Conservation (phyloP, 2,888 invertebrate genomes). For the Eupithecia inturbata region DNA sequence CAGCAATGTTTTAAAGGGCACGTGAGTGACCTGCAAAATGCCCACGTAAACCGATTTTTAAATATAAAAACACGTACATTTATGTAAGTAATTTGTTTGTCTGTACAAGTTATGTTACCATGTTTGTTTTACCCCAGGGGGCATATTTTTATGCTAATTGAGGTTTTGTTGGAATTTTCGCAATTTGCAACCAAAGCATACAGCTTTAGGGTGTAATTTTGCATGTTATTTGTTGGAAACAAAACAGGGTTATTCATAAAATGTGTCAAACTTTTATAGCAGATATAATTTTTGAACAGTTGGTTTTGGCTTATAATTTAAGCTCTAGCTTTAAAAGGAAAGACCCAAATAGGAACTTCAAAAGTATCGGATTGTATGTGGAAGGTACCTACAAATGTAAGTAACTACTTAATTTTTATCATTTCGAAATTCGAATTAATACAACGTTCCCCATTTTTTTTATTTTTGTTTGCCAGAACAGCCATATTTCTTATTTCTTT, state of each 20-base stretch:
- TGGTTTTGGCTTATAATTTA: neutral
- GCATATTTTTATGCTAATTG: conserved; percentile 25
- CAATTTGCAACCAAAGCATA: neutral
- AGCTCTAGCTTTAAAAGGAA: neutral
- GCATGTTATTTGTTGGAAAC: neutral
- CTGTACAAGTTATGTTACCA: conserved; percentile 12
- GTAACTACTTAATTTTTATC: neutral
- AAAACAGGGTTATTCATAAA: conserved; percentile 9
- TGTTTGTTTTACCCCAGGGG: conserved; percentile 22
- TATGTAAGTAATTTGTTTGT: conserved; percentile 14
- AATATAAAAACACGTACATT: neutral
- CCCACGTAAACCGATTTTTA: neutral
- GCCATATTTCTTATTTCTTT: neutral
- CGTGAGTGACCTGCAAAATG: no score
- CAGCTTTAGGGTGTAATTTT: conserved; percentile 3
- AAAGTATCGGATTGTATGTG: neutral
- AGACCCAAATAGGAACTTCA: neutral
- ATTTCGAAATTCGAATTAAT: neutral
- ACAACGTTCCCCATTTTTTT: neutral
- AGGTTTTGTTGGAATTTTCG: conserved; percentile 6
- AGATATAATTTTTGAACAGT: neutral
- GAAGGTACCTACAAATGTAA: neutral
- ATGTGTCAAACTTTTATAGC: conserved; percentile 9
- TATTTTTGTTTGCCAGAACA: neutral
- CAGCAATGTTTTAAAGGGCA: no score